phyloP scores from a whole-genome alignment of 2,113 vertebrate species.

The Lophotis ruficrista region DNA sequence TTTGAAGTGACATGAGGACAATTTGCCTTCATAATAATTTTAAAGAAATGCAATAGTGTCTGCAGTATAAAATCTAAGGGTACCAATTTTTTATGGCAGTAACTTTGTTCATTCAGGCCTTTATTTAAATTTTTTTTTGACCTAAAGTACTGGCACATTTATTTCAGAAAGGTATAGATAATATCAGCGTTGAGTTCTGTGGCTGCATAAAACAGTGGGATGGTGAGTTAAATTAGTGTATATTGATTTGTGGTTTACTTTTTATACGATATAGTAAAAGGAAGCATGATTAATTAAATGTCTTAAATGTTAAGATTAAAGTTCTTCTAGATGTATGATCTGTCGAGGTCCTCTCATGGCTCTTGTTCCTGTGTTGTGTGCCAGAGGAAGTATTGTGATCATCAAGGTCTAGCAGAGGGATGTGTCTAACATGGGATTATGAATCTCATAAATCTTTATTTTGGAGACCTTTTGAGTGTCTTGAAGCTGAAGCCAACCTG shows the following conservation, averaged over 20 bases:
- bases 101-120: background rate
- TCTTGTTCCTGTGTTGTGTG: background rate
- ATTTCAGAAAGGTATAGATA: slow-evolving; percentile 6
- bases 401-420: background rate
- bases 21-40: slow-evolving; percentile 9
- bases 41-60: background rate
- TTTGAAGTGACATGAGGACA: slow-evolving; percentile 14
- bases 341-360: background rate
- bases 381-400: background rate
- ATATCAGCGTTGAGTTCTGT: background rate
- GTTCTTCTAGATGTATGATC: background rate
- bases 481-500: background rate
- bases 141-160: background rate
- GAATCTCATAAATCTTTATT: background rate
- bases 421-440: background rate
- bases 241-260: slow-evolving; percentile 33
- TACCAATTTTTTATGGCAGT: background rate
- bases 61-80: background rate
- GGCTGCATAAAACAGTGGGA: slow-evolving; percentile 25
- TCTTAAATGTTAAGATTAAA: background rate
- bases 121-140: background rate
- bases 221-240: background rate
- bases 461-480: background rate
- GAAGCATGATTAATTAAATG: background rate
- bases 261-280: background rate